Percentiles rank a stretch among this genome's conserved stretches.
Evolutionary conservation across 2,888 invertebrate genomes (phyloP).

Genomic region (Himalopsyche kuldschensis): DNA sequence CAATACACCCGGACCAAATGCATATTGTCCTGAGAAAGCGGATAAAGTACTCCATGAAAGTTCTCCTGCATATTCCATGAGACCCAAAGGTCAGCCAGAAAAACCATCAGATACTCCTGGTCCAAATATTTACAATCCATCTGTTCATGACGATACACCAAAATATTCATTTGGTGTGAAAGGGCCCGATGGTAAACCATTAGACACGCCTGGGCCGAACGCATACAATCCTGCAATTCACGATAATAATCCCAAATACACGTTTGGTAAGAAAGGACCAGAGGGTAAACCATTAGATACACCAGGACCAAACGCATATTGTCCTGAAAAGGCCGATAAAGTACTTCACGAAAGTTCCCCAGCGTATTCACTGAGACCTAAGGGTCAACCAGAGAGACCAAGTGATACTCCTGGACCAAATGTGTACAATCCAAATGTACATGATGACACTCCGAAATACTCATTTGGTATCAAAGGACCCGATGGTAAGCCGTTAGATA

Average conservation of each 20-base stretch:
- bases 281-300: slow-evolving; percentile 56
- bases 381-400: slow-evolving; percentile 49
- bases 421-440: slow-evolving; percentile 58
- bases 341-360: slow-evolving; percentile 57
- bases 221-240: slow-evolving; percentile 56
- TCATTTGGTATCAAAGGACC: slow-evolving; percentile 61
- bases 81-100: slow-evolving; percentile 55
- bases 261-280: slow-evolving; percentile 62
- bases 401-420: slow-evolving; percentile 61
- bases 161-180: slow-evolving; percentile 76
- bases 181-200: slow-evolving; percentile 62
- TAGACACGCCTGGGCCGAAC: slow-evolving; percentile 69
- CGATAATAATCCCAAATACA: slow-evolving; percentile 63
- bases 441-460: slow-evolving; percentile 60
- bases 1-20: slow-evolving; percentile 57
- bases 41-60: slow-evolving; percentile 61
- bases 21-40: slow-evolving; percentile 60
- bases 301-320: slow-evolving; percentile 65
- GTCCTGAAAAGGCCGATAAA: slow-evolving; percentile 61
- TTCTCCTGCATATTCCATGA: slow-evolving; percentile 61
- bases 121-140: slow-evolving; percentile 47
- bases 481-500: slow-evolving; percentile 56
- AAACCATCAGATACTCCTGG: slow-evolving; percentile 63
- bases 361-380: slow-evolving; percentile 56
- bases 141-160: slow-evolving; percentile 62